phyloP scores from a whole-genome alignment of 2,797 vertebrate genomes.

The Aldrovandia affinis region DNA sequence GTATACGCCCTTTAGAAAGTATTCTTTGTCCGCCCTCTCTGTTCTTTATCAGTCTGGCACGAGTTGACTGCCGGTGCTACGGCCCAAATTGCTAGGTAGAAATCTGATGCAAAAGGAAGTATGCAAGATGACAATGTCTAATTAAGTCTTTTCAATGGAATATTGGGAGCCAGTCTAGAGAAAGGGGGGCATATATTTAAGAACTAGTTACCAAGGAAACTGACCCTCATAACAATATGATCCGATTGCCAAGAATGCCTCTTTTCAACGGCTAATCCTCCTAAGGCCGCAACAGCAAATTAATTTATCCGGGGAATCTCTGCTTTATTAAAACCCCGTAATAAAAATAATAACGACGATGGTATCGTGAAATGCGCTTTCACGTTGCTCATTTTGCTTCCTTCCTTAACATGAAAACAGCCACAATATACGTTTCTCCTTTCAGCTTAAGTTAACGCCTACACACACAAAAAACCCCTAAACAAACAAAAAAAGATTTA shows the following conservation, averaged over 20 bases:
- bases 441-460: background rate
- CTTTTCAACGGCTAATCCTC: slow-evolving; percentile 30
- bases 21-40: background rate
- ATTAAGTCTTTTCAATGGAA: slow-evolving; percentile 33
- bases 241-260: slow-evolving; percentile 36
- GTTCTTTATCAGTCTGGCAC: background rate
- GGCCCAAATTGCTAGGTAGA: slow-evolving; percentile 26
- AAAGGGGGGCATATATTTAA: slow-evolving; percentile 25
- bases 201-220: slow-evolving; percentile 37
- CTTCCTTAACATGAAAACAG: background rate
- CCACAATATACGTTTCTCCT: background rate
- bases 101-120: slow-evolving; percentile 21
- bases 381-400: background rate
- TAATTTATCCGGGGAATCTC: slow-evolving; percentile 26
- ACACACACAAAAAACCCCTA: no score
- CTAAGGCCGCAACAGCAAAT: slow-evolving; percentile 19
- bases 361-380: background rate
- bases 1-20: background rate
- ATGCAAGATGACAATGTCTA: slow-evolving; percentile 41
- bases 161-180: slow-evolving; percentile 27
- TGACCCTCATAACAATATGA: slow-evolving; percentile 31
- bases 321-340: slow-evolving; percentile 11
- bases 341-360: background rate
- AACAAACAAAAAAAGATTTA: background rate
- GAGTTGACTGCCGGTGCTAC: background rate